Percentiles rank a stretch among this genome's conserved stretches.
Evolutionary conservation across 2,888 invertebrate species (phyloP).

Genomic region (Neelides folsomi): DNA sequence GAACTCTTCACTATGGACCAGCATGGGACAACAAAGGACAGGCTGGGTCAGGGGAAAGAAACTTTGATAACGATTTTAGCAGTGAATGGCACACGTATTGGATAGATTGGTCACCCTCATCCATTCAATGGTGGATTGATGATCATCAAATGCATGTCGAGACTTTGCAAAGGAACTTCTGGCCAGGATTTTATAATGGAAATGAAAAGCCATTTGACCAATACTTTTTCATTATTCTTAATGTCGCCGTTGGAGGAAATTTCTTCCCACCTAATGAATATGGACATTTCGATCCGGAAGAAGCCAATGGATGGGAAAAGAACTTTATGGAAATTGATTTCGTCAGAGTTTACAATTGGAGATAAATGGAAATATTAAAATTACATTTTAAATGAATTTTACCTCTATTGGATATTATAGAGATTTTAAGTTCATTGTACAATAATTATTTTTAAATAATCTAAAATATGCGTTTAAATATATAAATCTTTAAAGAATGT

Average conservation of each 20-base stretch:
- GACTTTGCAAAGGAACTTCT: constrained; percentile 11
- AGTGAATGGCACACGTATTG: constrained; percentile 16
- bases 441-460: too few species aligned
- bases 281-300: constrained; percentile 15
- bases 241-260: constrained; percentile 18
- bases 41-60: constrained; percentile 9
- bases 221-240: constrained; percentile 14
- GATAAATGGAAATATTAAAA: constrained; percentile 5
- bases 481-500: too few species aligned
- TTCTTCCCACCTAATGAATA: constrained; percentile 8
- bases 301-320: constrained; percentile 14
- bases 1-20: constrained; percentile 19
- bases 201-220: constrained; percentile 18
- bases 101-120: constrained; percentile 10
- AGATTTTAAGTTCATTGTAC: too few species aligned
- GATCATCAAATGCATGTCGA: constrained; percentile 5
- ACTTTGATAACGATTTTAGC: constrained; percentile 14
- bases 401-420: too few species aligned
- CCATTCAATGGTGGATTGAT: constrained; percentile 13
- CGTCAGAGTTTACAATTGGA: constrained; percentile 13
- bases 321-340: constrained; percentile 13
- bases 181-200: constrained; percentile 12
- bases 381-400: too few species aligned
- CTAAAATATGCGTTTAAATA: too few species aligned
- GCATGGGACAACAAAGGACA: constrained; percentile 16